These are phyloP conservation scores for Umimayanthus kanabou DNA, from an alignment of 92 coral and sea anemone genomes.

Conservation along the genomic window DNA sequence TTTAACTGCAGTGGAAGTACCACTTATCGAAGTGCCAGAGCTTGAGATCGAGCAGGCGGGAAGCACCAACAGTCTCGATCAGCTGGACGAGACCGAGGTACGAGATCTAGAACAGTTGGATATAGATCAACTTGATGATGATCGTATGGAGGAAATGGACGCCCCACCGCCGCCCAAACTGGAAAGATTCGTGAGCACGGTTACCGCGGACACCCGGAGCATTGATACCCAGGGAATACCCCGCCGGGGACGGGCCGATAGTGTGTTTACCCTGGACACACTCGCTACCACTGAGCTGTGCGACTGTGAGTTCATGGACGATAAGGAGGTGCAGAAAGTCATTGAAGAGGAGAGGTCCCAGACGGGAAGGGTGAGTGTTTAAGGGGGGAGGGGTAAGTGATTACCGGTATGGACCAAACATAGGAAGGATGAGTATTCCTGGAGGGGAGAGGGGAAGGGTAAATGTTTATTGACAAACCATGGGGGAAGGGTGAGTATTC, in stretches of 20 bases:
- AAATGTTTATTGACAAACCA: slow-evolving; percentile 1
- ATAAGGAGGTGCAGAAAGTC: slow-evolving; percentile 69
- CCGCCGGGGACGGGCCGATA: slow-evolving; percentile 46
- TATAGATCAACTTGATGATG: background rate
- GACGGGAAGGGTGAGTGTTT: slow-evolving; percentile 80
- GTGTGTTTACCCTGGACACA: slow-evolving; percentile 65
- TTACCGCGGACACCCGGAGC: slow-evolving; percentile 13
- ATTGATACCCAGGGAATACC: slow-evolving; percentile 17
- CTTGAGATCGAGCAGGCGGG: slow-evolving; percentile 7
- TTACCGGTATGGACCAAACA: background rate
- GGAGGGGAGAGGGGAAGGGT: slow-evolving; percentile 81
- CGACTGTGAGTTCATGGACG: slow-evolving; percentile 73
- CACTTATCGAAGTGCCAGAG: slow-evolving; percentile 6
- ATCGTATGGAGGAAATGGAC: background rate
- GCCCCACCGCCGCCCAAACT: slow-evolving; percentile 2
- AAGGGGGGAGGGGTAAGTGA: slow-evolving; percentile 4
- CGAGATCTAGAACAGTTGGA: slow-evolving; percentile 1
- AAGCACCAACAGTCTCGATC: background rate
- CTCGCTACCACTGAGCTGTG: slow-evolving; percentile 75
- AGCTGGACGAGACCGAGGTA: slow-evolving; percentile 5
- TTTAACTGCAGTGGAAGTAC: slow-evolving; percentile 4
- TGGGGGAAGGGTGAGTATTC: slow-evolving; percentile 41
- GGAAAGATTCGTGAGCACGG: slow-evolving; percentile 3
- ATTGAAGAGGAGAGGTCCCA: slow-evolving; percentile 83
- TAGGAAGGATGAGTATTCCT: background rate